These are phyloP conservation scores for Blastomussa wellsi DNA, from an alignment of 92 coral and sea anemone genomes.

Conservation along the genomic window DNA sequence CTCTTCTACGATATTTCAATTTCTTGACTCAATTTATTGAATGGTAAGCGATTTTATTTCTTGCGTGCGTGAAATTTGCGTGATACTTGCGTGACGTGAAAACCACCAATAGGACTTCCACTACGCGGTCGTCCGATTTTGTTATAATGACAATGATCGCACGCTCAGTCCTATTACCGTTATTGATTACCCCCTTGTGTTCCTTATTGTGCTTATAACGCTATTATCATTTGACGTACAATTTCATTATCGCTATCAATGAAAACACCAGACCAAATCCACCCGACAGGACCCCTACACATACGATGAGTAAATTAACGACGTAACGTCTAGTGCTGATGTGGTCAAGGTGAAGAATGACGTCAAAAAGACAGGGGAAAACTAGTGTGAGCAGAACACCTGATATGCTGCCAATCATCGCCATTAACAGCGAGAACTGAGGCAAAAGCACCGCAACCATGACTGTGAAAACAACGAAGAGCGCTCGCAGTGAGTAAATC, in stretches of 20 bases:
- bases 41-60: too few relatives aligned
- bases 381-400: conserved; percentile 87
- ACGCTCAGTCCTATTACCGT: neutral
- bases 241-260: conserved; percentile 77
- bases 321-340: conserved; percentile 77
- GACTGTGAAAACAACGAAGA: conserved; percentile 81
- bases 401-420: conserved; percentile 92
- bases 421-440: conserved; percentile 94
- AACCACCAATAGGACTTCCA: too few relatives aligned
- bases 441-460: conserved; percentile 81
- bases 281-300: conserved; percentile 87
- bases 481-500: conserved; percentile 72
- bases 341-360: conserved; percentile 73
- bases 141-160: too few relatives aligned
- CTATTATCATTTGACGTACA: conserved; percentile 30
- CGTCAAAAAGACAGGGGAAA: conserved; percentile 91
- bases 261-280: conserved; percentile 92
- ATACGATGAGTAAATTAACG: conserved; percentile 78
- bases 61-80: too few relatives aligned
- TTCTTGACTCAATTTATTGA: too few relatives aligned
- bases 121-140: too few relatives aligned
- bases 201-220: neutral
- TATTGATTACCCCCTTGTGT: neutral
- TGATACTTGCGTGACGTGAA: too few relatives aligned
- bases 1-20: too few relatives aligned